A percentile compares a stretch with the other conserved stretches of the same genome.
These are phyloP conservation scores for Caenorhabditis virilis DNA, from an alignment of 2,888 invertebrate species.

Conservation along the genomic window DNA sequence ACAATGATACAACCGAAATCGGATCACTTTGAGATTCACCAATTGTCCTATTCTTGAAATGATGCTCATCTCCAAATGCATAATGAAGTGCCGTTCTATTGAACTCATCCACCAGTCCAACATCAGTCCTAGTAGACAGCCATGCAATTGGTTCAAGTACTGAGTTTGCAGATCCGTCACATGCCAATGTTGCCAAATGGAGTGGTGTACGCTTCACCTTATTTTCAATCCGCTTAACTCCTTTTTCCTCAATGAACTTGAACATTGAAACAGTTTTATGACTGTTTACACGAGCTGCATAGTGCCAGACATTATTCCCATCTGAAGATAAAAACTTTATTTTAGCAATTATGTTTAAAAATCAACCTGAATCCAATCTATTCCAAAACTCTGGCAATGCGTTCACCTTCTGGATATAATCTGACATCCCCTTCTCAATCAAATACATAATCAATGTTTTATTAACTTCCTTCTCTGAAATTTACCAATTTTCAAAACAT, in stretches of 20 bases:
- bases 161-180: constrained; percentile 38
- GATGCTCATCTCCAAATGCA: constrained; percentile 68
- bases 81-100: constrained; percentile 72
- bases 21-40: constrained; percentile 43
- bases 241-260: constrained; percentile 32
- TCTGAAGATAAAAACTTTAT: too few relatives aligned
- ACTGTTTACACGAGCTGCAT: constrained; percentile 36
- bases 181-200: constrained; percentile 71
- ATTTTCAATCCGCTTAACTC: constrained; percentile 13
- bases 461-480: constrained; percentile 11
- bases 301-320: constrained; percentile 44
- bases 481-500: neutral
- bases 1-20: constrained; percentile 49
- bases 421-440: constrained; percentile 34
- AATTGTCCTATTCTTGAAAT: constrained; percentile 20
- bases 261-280: constrained; percentile 42
- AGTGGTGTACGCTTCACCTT: constrained; percentile 69
- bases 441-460: constrained; percentile 33
- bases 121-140: constrained; percentile 22
- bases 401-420: constrained; percentile 24
- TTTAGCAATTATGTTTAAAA: too few relatives aligned
- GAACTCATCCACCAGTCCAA: constrained; percentile 37
- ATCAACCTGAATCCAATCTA: constrained; percentile 24
- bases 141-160: constrained; percentile 46
- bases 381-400: constrained; percentile 25